Evolutionary conservation across 1,140 invertebrate genomes (phyloP).

Genomic region (Meloidogyne exigua): DNA sequence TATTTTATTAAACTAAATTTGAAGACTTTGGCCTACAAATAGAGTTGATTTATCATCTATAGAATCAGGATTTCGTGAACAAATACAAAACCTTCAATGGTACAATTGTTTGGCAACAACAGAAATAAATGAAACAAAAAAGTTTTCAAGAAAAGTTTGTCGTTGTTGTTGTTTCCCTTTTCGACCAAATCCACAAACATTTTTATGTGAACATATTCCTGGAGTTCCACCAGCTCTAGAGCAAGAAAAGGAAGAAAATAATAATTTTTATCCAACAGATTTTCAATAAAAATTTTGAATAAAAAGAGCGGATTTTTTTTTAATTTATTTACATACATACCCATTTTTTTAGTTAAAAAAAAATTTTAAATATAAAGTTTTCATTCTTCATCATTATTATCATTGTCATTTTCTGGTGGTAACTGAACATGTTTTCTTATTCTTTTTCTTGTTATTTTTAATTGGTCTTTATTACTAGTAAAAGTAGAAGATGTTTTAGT

Average conservation of each 20-base stretch:
- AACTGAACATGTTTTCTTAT: not conserved
- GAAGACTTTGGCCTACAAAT: constrained; percentile 53
- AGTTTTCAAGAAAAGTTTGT: constrained; percentile 54
- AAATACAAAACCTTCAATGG: constrained; percentile 55
- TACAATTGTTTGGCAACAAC: constrained; percentile 53
- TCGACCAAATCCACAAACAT: constrained; percentile 49
- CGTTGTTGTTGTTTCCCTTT: constrained; percentile 63
- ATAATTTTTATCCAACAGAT: not conserved
- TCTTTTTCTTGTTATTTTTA: not conserved
- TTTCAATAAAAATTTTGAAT: not conserved
- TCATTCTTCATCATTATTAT: not conserved
- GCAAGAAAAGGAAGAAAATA: constrained; percentile 38
- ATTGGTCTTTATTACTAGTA: not conserved
- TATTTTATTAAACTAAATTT: not conserved
- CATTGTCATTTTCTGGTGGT: not conserved
- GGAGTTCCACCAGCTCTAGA: constrained; percentile 54
- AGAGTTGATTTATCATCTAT: constrained; percentile 51
- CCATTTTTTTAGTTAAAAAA: not conserved
- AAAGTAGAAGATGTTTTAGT: not conserved
- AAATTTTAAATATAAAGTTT: not conserved
- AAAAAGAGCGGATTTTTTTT: too few relatives aligned
- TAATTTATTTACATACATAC: not conserved
- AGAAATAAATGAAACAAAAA: constrained; percentile 24
- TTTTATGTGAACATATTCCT: constrained; percentile 54
- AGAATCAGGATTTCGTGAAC: constrained; percentile 55